phyloP scores from a whole-genome alignment of 2,797 vertebrate species.

The Falco columbarius region DNA sequence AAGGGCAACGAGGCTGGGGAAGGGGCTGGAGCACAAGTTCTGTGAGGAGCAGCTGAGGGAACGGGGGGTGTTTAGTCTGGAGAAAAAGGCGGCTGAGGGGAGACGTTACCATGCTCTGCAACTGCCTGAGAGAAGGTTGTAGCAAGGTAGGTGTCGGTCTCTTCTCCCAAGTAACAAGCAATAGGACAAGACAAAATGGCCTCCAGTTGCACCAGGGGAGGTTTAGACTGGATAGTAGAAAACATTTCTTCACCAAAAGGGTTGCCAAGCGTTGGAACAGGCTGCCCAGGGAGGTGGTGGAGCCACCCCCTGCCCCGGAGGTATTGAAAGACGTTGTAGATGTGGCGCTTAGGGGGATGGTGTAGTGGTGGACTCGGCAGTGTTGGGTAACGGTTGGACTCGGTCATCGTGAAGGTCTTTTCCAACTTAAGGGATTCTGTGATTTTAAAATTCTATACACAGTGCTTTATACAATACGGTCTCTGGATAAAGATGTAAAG shows the following conservation, averaged over 20 bases:
- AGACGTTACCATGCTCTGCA: not conserved
- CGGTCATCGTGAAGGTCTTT: not conserved
- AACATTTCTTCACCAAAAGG: not conserved
- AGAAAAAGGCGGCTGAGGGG: not conserved
- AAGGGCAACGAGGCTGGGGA: rapidly evolving
- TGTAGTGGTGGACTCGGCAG: not conserved
- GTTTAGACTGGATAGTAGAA: not conserved
- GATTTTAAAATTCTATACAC: not conserved
- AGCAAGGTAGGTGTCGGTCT: rapidly evolving
- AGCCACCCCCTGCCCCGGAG: not conserved
- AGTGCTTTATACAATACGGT: not conserved
- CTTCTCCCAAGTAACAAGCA: not conserved
- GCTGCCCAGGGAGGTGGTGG: not conserved
- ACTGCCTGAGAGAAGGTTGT: not conserved
- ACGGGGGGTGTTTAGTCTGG: not conserved
- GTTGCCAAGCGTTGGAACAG: not conserved
- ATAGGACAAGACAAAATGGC: not conserved
- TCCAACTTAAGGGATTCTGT: no score
- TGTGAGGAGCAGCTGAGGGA: not conserved
- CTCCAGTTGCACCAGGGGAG: rapidly evolving
- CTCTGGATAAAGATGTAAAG: not conserved
- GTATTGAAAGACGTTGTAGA: not conserved
- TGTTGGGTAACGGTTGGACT: not conserved
- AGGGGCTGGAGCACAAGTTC: not conserved
- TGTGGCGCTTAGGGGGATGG: not conserved